Conservation (phyloP, 1,140 invertebrate species). For the Fopius arisanus region DNA sequence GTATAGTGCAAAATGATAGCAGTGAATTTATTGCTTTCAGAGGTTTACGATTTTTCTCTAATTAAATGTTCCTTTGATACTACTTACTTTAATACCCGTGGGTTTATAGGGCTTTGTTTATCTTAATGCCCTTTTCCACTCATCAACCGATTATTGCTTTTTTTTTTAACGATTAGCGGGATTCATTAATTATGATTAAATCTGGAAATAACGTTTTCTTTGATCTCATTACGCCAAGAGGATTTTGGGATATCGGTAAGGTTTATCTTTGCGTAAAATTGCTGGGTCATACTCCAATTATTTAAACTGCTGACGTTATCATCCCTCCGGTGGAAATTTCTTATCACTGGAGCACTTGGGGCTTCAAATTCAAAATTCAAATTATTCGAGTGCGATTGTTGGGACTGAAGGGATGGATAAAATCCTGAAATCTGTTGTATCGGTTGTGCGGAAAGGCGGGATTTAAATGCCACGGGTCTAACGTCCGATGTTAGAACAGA, state of each 20-base stretch:
- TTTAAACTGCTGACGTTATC: neutral
- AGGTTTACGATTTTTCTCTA: neutral
- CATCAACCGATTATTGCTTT: neutral
- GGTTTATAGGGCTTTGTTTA: no score
- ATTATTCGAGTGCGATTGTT: no score
- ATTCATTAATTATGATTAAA: neutral
- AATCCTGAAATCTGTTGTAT: no score
- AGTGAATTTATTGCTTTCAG: neutral
- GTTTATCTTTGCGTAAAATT: neutral
- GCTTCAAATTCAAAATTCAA: no score
- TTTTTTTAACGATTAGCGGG: neutral
- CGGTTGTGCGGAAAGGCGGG: no score
- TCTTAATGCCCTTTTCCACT: no score
- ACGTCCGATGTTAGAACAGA: no score
- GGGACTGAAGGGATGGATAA: no score
- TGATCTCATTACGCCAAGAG: neutral
- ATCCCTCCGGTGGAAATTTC: neutral
- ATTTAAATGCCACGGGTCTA: no score
- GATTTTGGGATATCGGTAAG: neutral
- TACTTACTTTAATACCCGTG: no score
- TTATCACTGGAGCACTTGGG: neutral
- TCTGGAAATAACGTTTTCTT: neutral
- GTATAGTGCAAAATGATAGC: neutral
- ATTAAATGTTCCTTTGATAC: neutral
- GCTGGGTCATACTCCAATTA: neutral